Base-by-base conservation (phyloP, 2,888 invertebrate species). In the Hyppa rectilinea region DNA sequence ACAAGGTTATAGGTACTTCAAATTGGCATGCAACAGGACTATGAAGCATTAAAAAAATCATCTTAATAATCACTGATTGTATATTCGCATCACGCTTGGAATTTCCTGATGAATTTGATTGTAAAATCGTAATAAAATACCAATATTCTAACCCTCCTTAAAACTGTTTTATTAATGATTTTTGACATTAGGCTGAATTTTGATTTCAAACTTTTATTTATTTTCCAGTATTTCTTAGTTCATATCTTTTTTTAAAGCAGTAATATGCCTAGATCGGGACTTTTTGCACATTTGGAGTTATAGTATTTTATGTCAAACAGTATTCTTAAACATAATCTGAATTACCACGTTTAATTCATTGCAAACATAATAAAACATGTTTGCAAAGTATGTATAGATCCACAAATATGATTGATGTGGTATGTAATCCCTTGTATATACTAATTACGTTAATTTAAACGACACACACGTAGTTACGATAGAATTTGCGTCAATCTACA, bases 21-120 rank as follows among this genome's bases (percentile, higher is more conserved):
- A 72, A 78, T 83, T 80, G 71, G 61, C 67, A 82, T 83, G 78
- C 74, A 75, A 53, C 63, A 74, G 75, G 75, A 56, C 59, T 58
- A 60, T 43, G 49, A 53, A 73, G 73, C 65, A 79, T 84, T 81
- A 72, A 81, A 78, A 75, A 74, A 76, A 72, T 80, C 67, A 80
- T 84, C 83, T 84, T 81, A 84, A 81, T 85, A 79, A 79, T 78
- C 71, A 60, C 61, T 67, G 45, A 75, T 85, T 86, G 79, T 71
- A 73, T 85, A 93, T 92, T 91, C 91, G 74, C 71, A 85, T 85
- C 93, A 87, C 87, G 89, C 50, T 60, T 83, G 86, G 88, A 87
- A 89, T 89, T 89, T 89, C 87, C 87, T 90, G 87, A 89, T 87
- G 85, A 85, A 85, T 85, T 82, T 74, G 78, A 83, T 87, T 86